phyloP scores from a whole-genome alignment of 1,140 invertebrate species.

The Drosophila sechellia region DNA sequence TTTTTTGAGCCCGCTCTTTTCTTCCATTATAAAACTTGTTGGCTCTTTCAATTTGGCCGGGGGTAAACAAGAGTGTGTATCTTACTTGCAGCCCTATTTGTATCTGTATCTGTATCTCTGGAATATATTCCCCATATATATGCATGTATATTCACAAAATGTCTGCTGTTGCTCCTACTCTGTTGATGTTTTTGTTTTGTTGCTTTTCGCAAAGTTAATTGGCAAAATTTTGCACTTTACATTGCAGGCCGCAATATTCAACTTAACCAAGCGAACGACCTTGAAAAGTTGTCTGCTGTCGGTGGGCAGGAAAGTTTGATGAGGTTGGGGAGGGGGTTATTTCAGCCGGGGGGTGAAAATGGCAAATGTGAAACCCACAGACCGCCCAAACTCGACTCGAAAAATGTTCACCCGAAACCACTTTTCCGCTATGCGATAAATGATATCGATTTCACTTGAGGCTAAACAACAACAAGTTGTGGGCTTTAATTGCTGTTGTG shows the following conservation, averaged over 20 bases:
- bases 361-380: slow-evolving; percentile 38
- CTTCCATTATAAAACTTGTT: slow-evolving; percentile 36
- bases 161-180: slow-evolving; percentile 6
- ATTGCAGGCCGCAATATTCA: slow-evolving; percentile 35
- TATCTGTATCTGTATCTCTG: slow-evolving; percentile 27
- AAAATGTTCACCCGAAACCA: slow-evolving; percentile 57
- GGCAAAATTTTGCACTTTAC: slow-evolving; percentile 39
- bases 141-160: neutral
- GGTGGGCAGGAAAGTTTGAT: slow-evolving; percentile 5
- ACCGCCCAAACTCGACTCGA: slow-evolving; percentile 37
- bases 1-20: slow-evolving; percentile 24
- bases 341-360: neutral
- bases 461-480: slow-evolving; percentile 56
- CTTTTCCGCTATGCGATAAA: slow-evolving; percentile 67
- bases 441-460: slow-evolving; percentile 76
- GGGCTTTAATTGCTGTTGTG: slow-evolving; percentile 66
- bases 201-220: slow-evolving; percentile 56
- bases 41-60: slow-evolving; percentile 33
- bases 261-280: slow-evolving; percentile 45
- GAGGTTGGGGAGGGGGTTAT: too few species aligned
- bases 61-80: slow-evolving; percentile 7
- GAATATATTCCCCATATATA: slow-evolving; percentile 1
- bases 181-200: slow-evolving; percentile 3
- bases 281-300: slow-evolving; percentile 50
- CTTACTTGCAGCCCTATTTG: slow-evolving; percentile 13